Base-by-base conservation (phyloP, 2,888 invertebrate species). In the Carabus problematicus region DNA sequence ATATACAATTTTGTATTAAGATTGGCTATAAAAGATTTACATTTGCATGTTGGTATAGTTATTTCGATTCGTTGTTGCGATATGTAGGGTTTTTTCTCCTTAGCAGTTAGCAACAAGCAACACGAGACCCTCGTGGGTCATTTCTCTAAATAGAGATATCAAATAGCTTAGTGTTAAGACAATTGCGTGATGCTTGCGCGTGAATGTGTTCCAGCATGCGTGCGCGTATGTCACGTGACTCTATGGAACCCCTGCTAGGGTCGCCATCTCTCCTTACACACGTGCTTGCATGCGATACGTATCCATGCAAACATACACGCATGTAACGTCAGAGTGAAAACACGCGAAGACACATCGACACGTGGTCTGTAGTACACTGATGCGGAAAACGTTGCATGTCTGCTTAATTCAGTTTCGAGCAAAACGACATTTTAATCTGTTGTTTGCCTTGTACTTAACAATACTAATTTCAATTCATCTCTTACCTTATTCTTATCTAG, bases 91-190 rank as follows among this genome's bases (percentile, higher is more conserved):
- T 29, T 29, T 29, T 29, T 29, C 29, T 29, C 29, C 29, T 29
- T 29, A 29, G 29, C 3, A 6, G 29, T 29, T 29, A 29, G 29
- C 29, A 29, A 29, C 29, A 29, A 29, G 29, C 29, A 29, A 29
- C 29, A 29, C 29, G 29, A 6, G 3, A 29, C 29, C 29, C 29
- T 29, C 29, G 29, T 29, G 29, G 29, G 29, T 29, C 29, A 11
- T 52, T 52, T 18, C 52, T 16, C 29, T 52, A 52, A 18, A 67
- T 67, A 59, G 41, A 67, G 66, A 59, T 67, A 59, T 67, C 66
- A 64, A 54, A 62, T 12, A 49, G n/a, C 12, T 29, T 49, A 49
- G n/a, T 54, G 42, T 56, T 42, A 55, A 64, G 43, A 64, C 64
- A 64, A 49, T 67, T 59, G 66, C 66, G 66, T 67, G 59, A 16